Percentiles rank a stretch among this genome's conserved stretches.
Conservation (phyloP, 1,140 invertebrate species). For the Rhynchophorus ferrugineus region DNA sequence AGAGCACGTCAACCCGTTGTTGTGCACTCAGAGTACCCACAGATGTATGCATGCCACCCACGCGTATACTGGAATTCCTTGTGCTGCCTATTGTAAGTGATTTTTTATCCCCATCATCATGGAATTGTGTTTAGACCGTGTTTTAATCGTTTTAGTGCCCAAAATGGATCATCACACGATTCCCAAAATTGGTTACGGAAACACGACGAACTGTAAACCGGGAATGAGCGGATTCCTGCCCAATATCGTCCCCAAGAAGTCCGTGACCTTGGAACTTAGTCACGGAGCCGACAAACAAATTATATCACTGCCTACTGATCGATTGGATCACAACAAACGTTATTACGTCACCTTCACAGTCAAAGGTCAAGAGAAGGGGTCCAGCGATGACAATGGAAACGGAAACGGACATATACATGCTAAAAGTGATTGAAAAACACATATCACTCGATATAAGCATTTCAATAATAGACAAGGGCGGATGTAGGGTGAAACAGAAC, state of each 20-base stretch:
- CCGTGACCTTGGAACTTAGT: slow-evolving; percentile 67
- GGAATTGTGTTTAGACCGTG: too few species aligned
- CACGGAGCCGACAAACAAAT: slow-evolving; percentile 74
- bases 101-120: not conserved
- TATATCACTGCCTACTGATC: slow-evolving; percentile 76
- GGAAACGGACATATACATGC: slow-evolving; percentile 34
- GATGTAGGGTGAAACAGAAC: too few species aligned
- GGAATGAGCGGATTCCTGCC: slow-evolving; percentile 46
- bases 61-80: slow-evolving; percentile 82
- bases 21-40: slow-evolving; percentile 77
- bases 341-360: slow-evolving; percentile 87
- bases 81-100: slow-evolving; percentile 72
- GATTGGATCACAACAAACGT: slow-evolving; percentile 76
- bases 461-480: too few species aligned
- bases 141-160: slow-evolving; percentile 55
- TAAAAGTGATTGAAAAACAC: slow-evolving; percentile 32
- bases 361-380: slow-evolving; percentile 47
- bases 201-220: slow-evolving; percentile 40
- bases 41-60: slow-evolving; percentile 82
- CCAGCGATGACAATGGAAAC: slow-evolving; percentile 18
- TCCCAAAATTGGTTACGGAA: slow-evolving; percentile 53
- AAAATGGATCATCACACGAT: slow-evolving; percentile 68
- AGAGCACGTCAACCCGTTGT: slow-evolving; percentile 48
- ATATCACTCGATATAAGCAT: too few species aligned
- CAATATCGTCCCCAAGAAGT: slow-evolving; percentile 49